Base-by-base conservation (phyloP, 1,140 invertebrate genomes). In the Diachasmimorpha longicaudata region DNA sequence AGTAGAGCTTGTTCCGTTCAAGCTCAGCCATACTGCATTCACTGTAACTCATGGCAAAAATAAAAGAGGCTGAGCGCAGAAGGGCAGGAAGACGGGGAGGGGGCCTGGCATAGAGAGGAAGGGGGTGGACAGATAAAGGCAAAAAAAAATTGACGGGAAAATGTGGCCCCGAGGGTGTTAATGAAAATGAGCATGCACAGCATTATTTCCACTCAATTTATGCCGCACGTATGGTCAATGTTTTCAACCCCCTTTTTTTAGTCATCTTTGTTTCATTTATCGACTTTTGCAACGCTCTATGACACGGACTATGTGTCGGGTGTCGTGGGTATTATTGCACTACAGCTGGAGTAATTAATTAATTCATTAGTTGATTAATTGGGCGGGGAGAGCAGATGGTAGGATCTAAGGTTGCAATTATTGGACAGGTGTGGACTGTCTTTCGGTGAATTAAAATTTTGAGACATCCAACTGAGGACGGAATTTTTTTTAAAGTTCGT, bases 11-110 rank as follows among this genome's bases (percentile, higher is more conserved):
- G 42, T 23, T 37, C 52, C 19, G 66, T 25, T 19, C 36, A 77
- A 76, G 73, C 71, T 78, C 69, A 58, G 42, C 76, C 81, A 81
- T 55, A 78, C 39, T 73, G 44, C 42, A 36, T 73, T 77, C 70
- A 76, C 77, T 75, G 79, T 81, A 83, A 80, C 79, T 79, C 75
- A 67, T 52, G 48, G 46, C 44, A 72, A 70, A 31, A 5, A 66
- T 42, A 21, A 70, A 44, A 63, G 16, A 31, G 16, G 74, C 36
- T 9, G 21, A 25, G 14, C 58, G 48, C 16, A 2, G 25, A 23
- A n/a, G 42, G 16, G 25, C 31, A n/a, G 13, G 14, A 9, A 19
- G 48, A n/a, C 11, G 44, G 44, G 44, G 44, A 23, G 44, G 23
- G 6, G 10, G 55, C n/a, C n/a, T n/a, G n/a, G n/a, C n/a, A n/a